Conservation (phyloP, 2,888 invertebrate genomes). For the Acleris literana region DNA sequence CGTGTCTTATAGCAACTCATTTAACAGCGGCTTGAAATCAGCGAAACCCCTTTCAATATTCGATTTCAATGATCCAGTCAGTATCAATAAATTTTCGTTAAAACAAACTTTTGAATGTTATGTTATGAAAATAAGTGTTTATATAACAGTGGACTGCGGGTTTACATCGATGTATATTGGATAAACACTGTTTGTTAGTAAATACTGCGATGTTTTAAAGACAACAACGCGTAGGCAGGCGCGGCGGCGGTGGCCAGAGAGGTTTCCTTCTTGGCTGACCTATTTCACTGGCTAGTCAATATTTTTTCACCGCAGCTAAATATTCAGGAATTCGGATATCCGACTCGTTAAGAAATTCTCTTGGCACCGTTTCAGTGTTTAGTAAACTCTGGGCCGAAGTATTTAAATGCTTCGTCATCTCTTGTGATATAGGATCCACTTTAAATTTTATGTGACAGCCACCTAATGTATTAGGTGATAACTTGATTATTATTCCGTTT, state of each 20-base stretch:
- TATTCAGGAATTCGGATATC: slow-evolving; percentile 35
- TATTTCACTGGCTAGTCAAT: slow-evolving; percentile 36
- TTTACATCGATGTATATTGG: slow-evolving; percentile 43
- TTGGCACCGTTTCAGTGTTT: slow-evolving; percentile 32
- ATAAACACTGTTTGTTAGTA: slow-evolving; percentile 63
- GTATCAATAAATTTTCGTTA: slow-evolving; percentile 29
- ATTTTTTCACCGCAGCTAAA: slow-evolving; percentile 29
- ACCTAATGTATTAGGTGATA: too few species aligned
- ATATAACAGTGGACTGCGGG: slow-evolving; percentile 35
- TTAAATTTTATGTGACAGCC: slow-evolving; percentile 20
- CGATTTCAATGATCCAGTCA: slow-evolving; percentile 11
- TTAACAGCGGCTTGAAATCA: slow-evolving; percentile 17
- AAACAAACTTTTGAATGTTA: slow-evolving; percentile 28
- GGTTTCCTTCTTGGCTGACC: slow-evolving; percentile 39
- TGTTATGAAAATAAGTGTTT: slow-evolving; percentile 35
- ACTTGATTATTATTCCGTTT: too few species aligned
- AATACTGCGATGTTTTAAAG: slow-evolving; percentile 63
- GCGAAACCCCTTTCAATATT: slow-evolving; percentile 6
- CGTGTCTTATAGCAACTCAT: slow-evolving; percentile 30
- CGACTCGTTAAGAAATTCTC: slow-evolving; percentile 36
- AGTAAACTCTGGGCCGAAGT: slow-evolving; percentile 24
- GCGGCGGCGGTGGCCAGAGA: slow-evolving; percentile 29
- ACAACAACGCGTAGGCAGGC: slow-evolving; percentile 62
- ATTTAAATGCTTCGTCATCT: slow-evolving; percentile 15
- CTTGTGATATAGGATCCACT: slow-evolving; percentile 8